Conservation (phyloP, 2,888 invertebrate species). For the Hermaeophaga mercurialis region DNA sequence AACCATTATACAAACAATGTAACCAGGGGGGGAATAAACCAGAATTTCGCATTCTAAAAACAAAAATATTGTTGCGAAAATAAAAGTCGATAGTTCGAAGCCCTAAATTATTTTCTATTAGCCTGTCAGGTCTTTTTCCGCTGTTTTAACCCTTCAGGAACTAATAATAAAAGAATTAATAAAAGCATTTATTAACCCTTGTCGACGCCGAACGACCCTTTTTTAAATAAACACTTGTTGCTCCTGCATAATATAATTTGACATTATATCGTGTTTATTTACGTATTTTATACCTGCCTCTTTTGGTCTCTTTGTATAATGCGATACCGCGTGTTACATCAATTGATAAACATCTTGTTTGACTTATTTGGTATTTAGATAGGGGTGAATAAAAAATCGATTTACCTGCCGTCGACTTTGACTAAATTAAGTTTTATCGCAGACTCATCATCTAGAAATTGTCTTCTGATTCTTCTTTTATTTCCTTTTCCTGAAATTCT, state of each 20-base stretch:
- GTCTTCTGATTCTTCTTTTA: too few relatives aligned
- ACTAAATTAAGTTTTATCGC: too few relatives aligned
- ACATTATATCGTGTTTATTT: conserved; percentile 6
- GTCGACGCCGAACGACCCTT: conserved; percentile 5
- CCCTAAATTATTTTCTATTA: too few relatives aligned
- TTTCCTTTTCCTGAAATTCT: too few relatives aligned
- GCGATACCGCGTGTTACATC: background rate
- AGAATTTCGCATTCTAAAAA: background rate
- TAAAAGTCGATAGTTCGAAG: too few relatives aligned
- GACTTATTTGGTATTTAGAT: background rate
- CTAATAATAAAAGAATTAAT: too few relatives aligned
- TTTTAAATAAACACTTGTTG: conserved; percentile 26
- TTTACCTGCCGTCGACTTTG: background rate
- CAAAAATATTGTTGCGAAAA: too few relatives aligned
- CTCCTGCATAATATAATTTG: conserved; percentile 22
- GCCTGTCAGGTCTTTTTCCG: too few relatives aligned
- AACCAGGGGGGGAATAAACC: conserved; percentile 30
- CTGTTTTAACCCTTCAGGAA: too few relatives aligned
- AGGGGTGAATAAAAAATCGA: conserved; percentile 1
- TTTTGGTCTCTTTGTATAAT: background rate
- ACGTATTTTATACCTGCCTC: background rate
- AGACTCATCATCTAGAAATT: too few relatives aligned
- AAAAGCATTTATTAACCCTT: conserved; percentile 5
- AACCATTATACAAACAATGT: conserved; percentile 56
- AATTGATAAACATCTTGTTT: background rate